phyloP scores from a whole-genome alignment of 2,888 invertebrate species.

The Drosophila affinis region DNA sequence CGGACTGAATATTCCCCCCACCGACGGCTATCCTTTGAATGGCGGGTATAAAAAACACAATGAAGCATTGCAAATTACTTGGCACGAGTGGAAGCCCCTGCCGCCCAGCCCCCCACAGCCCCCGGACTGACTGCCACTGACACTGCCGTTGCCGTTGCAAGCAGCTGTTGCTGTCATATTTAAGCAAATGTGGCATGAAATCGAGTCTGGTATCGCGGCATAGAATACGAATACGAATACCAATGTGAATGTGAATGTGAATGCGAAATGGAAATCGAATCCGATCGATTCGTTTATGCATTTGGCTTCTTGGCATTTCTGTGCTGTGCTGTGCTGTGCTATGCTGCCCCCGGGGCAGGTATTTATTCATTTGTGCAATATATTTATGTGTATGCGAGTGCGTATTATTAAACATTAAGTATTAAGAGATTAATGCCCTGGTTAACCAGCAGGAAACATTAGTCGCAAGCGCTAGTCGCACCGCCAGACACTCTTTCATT shows the following conservation, averaged over 20 bases:
- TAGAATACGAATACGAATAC: background rate
- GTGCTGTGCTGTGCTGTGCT: too few relatives aligned
- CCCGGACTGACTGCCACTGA: too few relatives aligned
- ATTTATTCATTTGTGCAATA: slow-evolving; percentile 35
- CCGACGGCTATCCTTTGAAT: too few relatives aligned
- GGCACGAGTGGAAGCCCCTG: slow-evolving; percentile 31
- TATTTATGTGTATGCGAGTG: background rate
- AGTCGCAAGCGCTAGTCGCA: background rate
- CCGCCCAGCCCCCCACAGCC: background rate
- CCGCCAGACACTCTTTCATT: background rate
- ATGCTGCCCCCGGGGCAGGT: background rate
- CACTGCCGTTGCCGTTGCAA: background rate
- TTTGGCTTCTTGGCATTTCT: slow-evolving; percentile 19
- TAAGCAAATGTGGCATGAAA: slow-evolving; percentile 50
- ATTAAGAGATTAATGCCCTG: slow-evolving; percentile 43
- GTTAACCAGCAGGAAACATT: slow-evolving; percentile 5
- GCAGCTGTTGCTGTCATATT: slow-evolving; percentile 36
- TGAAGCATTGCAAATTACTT: slow-evolving; percentile 62
- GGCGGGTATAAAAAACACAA: slow-evolving; percentile 29
- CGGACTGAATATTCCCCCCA: too few relatives aligned
- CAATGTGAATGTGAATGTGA: background rate
- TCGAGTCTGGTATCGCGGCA: slow-evolving; percentile 18
- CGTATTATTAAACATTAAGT: slow-evolving; percentile 26
- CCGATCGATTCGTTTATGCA: slow-evolving; percentile 10
- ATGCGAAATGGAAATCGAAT: slow-evolving; percentile 5